Percentiles rank a stretch among this genome's conserved stretches.
Conservation (phyloP, 2,113 vertebrate species). For the Apteryx owenii region DNA sequence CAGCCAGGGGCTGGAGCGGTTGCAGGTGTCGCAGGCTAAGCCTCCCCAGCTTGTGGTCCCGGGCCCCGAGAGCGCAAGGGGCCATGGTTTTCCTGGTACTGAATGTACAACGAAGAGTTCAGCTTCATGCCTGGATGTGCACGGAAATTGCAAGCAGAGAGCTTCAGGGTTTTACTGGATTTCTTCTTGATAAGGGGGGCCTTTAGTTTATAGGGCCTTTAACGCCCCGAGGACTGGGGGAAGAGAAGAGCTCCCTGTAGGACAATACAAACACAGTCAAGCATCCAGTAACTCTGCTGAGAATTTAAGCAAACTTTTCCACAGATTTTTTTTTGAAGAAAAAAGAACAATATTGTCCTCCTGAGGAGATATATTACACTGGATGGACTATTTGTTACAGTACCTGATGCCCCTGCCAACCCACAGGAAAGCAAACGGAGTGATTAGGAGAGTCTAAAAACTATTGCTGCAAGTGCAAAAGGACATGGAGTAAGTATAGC, state of each 20-base stretch:
- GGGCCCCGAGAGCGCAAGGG: not conserved
- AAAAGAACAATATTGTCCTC: constrained; percentile 2
- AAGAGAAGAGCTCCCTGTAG: not conserved
- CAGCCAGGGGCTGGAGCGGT: not conserved
- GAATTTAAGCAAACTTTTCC: not conserved
- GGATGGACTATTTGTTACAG: constrained; percentile 24
- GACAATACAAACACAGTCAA: not conserved
- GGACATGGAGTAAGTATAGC: not conserved
- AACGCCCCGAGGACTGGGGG: not conserved
- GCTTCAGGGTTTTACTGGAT: not conserved
- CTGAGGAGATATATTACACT: constrained; percentile 27
- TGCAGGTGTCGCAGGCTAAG: not conserved
- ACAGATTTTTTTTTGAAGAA: not conserved
- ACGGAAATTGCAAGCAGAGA: not conserved
- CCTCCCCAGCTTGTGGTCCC: fast-evolving
- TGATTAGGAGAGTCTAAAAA: constrained; percentile 50
- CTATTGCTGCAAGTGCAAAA: constrained; percentile 38
- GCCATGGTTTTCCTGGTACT: not conserved
- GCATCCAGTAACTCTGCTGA: not conserved
- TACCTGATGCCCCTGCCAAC: constrained; percentile 42
- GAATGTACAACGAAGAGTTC: not conserved
- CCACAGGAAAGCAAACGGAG: constrained; percentile 36
- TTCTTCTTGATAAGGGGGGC: not conserved
- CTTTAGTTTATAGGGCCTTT: not conserved
- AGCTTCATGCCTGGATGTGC: fast-evolving